phyloP scores from a whole-genome alignment of 2,888 invertebrate genomes.

The Tipula confusa region DNA sequence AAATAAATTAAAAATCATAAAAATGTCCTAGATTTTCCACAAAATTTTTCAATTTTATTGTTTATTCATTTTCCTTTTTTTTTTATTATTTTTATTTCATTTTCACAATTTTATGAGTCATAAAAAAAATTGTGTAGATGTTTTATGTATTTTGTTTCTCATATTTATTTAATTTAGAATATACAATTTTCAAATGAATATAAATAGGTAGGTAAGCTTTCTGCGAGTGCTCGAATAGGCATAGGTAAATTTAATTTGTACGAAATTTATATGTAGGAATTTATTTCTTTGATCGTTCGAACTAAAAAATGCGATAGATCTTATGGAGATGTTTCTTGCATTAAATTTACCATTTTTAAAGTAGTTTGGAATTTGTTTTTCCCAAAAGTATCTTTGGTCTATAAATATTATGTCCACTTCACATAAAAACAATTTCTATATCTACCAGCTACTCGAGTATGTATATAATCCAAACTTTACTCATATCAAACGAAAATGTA shows the following conservation, averaged over 20 bases:
- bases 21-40: slow-evolving; percentile 25
- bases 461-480: neutral
- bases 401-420: neutral
- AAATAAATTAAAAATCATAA: slow-evolving; percentile 25
- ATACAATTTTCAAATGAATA: neutral
- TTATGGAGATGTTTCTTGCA: neutral
- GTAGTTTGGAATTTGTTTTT: neutral
- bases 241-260: neutral
- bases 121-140: slow-evolving; percentile 4
- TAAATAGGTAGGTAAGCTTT: neutral
- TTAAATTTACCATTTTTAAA: neutral
- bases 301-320: neutral
- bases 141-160: neutral
- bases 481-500: neutral
- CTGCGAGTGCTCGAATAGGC: neutral
- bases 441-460: too few relatives aligned
- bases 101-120: neutral
- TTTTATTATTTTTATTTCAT: neutral
- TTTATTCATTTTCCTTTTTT: slow-evolving; percentile 6
- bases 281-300: neutral
- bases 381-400: neutral
- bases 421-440: neutral
- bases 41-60: slow-evolving; percentile 12
- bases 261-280: neutral
- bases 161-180: slow-evolving; percentile 1